These are phyloP conservation scores for Sebastes kiyomatsui DNA, from an alignment of 2,797 vertebrate species.

Conservation along the genomic window DNA sequence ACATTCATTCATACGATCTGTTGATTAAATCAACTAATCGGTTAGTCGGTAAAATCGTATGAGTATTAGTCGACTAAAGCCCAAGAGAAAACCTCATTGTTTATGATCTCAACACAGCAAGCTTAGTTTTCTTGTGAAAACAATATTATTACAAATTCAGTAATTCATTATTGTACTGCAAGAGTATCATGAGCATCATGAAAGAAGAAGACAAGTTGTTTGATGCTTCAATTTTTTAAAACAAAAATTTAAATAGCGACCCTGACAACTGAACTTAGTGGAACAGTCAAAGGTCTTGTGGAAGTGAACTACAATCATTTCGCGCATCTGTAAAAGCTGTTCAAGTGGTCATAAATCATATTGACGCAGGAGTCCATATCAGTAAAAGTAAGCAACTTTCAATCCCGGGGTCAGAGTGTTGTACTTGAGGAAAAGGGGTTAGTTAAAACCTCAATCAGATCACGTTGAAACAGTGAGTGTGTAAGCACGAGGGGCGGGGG, in stretches of 20 bases:
- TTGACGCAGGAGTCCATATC: slow-evolving; percentile 24
- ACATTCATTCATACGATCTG: too few relatives aligned
- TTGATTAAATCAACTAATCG: too few relatives aligned
- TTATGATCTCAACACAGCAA: neutral
- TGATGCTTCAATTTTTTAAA: neutral
- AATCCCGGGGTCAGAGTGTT: slow-evolving; percentile 15
- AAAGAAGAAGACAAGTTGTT: neutral
- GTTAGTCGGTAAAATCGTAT: too few relatives aligned
- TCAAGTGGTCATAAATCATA: slow-evolving; percentile 17
- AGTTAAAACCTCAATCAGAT: slow-evolving; percentile 16
- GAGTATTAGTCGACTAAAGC: too few relatives aligned
- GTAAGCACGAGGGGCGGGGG: neutral
- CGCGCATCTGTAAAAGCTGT: slow-evolving; percentile 2
- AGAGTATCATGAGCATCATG: neutral
- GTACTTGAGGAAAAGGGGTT: neutral
- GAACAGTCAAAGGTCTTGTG: slow-evolving; percentile 20
- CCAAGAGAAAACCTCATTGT: neutral
- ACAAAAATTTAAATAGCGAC: neutral
- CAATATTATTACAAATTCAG: neutral
- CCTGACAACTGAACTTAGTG: neutral
- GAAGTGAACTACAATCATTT: neutral
- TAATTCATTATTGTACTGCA: too few relatives aligned
- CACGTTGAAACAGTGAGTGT: neutral
- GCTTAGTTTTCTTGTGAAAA: neutral
- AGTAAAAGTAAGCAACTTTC: slow-evolving; percentile 19